phyloP scores from a whole-genome alignment of 2,888 invertebrate species.

The Hedya salicella region DNA sequence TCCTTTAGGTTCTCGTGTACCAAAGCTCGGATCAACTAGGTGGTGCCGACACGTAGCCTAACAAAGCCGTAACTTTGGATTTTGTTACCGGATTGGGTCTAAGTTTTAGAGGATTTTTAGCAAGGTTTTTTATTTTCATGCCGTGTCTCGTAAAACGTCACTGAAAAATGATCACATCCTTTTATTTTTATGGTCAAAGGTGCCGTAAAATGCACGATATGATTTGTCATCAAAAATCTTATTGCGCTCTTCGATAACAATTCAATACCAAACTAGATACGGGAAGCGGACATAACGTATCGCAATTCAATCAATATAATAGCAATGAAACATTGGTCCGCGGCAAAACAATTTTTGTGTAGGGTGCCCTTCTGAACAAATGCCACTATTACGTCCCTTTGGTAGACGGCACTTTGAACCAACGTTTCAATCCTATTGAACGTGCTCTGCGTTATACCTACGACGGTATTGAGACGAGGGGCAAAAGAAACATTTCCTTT shows the following conservation, averaged over 20 bases:
- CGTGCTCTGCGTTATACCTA: constrained; percentile 59
- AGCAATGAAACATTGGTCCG: constrained; percentile 70
- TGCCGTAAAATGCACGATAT: background rate
- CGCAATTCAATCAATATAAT: constrained; percentile 67
- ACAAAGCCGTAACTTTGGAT: constrained; percentile 29
- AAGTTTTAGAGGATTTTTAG: constrained; percentile 25
- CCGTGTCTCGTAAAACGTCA: background rate
- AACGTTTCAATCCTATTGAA: constrained; percentile 77
- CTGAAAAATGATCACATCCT: constrained; percentile 3
- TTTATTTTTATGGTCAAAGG: constrained; percentile 1
- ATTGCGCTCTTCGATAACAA: constrained; percentile 11
- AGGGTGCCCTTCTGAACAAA: constrained; percentile 68
- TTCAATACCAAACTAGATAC: constrained; percentile 25
- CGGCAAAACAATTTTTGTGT: constrained; percentile 72
- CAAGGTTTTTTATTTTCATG: constrained; percentile 8
- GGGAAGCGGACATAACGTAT: constrained; percentile 43
- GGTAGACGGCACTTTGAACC: constrained; percentile 61
- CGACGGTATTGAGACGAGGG: constrained; percentile 58
- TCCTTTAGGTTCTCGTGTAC: constrained; percentile 15
- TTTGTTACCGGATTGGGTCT: constrained; percentile 17
- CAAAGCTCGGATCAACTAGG: constrained; percentile 21
- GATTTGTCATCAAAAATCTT: constrained; percentile 17
- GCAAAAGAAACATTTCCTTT: constrained; percentile 64
- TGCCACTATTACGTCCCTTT: constrained; percentile 75
- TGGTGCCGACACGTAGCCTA: constrained; percentile 24